Percentiles rank a stretch among this genome's conserved stretches.
phyloP scores from a whole-genome alignment of 2,113 vertebrate genomes.

The Puma concolor region DNA sequence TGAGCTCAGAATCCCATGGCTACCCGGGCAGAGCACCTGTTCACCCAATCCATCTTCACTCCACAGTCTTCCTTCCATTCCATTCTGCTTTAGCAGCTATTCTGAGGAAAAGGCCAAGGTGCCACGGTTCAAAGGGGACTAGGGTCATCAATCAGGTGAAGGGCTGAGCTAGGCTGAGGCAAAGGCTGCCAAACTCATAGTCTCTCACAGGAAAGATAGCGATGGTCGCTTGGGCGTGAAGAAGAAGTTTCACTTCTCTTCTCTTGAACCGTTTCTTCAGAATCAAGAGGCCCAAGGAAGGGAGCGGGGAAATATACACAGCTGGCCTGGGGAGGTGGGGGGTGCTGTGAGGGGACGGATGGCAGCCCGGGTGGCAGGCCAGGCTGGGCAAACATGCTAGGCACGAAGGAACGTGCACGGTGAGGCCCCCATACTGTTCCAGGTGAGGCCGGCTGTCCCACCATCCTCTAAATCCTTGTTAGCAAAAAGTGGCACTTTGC shows the following conservation, averaged over 20 bases:
- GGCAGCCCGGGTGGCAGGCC: not conserved
- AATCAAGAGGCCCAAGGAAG: not conserved
- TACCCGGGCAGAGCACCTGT: not conserved
- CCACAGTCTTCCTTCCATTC: not conserved
- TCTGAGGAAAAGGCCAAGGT: not conserved
- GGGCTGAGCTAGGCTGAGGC: not conserved
- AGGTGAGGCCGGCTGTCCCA: not conserved
- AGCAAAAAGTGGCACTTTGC: not conserved
- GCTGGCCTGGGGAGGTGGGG: not conserved
- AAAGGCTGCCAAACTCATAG: not conserved
- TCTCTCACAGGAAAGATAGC: not conserved
- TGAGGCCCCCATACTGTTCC: not conserved
- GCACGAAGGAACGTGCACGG: fast-evolving
- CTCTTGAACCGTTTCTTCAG: not conserved
- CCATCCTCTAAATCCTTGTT: not conserved
- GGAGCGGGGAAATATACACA: not conserved
- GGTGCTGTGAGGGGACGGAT: not conserved
- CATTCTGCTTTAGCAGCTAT: not conserved
- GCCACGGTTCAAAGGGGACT: not conserved
- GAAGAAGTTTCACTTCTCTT: conserved; percentile 68
- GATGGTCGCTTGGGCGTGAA: fast-evolving
- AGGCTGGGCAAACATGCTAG: not conserved
- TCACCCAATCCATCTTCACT: not conserved
- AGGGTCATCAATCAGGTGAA: not conserved
- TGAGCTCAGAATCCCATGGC: not conserved